A percentile compares a stretch with the other conserved stretches of the same genome.
Evolutionary conservation across 2,113 vertebrate species (phyloP).

Genomic region (Hippocampus comes): DNA sequence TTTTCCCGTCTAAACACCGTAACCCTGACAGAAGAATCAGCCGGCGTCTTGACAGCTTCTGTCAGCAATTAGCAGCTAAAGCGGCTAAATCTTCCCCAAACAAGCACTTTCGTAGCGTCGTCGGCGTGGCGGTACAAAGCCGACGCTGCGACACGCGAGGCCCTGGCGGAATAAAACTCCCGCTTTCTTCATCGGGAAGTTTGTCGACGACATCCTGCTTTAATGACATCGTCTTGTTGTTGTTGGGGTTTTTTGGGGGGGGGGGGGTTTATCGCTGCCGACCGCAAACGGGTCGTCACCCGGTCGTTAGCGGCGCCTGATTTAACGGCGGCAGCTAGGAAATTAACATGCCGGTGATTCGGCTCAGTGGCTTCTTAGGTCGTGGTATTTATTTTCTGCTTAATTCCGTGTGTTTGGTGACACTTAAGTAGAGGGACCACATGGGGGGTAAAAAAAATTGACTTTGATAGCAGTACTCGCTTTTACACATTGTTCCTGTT

Average conservation of each 20-base stretch:
- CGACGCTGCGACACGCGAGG: conserved; percentile 68
- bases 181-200: conserved; percentile 84
- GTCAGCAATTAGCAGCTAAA: conserved; percentile 99
- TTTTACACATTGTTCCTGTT: background rate
- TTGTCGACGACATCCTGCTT: conserved; percentile 85
- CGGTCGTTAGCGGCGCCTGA: conserved; percentile 94
- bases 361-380: conserved; percentile 98
- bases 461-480: background rate
- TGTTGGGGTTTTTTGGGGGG: conserved; percentile 62
- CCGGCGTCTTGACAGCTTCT: conserved; percentile 99
- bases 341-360: conserved; percentile 99
- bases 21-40: conserved; percentile 89
- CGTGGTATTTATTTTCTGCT: conserved; percentile 99
- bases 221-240: conserved; percentile 91
- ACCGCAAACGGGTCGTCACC: conserved; percentile 98
- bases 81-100: conserved; percentile 90
- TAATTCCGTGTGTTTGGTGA: conserved; percentile 97
- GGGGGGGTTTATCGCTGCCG: conserved; percentile 82
- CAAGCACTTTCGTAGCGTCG: conserved; percentile 74
- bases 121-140: conserved; percentile 48
- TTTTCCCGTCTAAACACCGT: conserved; percentile 27
- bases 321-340: conserved; percentile 93
- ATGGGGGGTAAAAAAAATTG: conserved; percentile 5
- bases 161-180: conserved; percentile 84
- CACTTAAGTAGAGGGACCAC: conserved; percentile 91